A percentile compares a stretch with the other conserved stretches of the same genome.
Evolutionary conservation across 2,113 vertebrate species (phyloP).

Genomic region (Bostrychus sinensis): DNA sequence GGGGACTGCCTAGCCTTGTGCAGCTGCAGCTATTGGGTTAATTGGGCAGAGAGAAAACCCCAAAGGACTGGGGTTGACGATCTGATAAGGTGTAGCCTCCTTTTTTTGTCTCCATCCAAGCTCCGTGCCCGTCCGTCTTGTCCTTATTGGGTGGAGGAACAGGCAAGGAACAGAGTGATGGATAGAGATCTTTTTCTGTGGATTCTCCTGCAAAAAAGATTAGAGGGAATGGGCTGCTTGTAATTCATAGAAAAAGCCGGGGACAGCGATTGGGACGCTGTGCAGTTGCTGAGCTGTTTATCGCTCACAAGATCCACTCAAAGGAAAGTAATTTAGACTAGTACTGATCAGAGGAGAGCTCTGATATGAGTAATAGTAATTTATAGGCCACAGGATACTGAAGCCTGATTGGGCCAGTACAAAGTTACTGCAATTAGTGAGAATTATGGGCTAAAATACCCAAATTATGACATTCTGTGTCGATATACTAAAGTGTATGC

Average conservation of each 20-base stretch:
- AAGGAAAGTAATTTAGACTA: slow-evolving; percentile 38
- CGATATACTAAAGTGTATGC: no score
- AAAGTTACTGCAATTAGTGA: no score
- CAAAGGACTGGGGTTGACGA: slow-evolving; percentile 47
- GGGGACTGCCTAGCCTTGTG: slow-evolving; percentile 22
- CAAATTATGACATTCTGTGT: no score
- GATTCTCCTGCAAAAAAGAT: slow-evolving; percentile 16
- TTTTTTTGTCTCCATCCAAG: slow-evolving; percentile 43
- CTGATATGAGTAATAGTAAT: slow-evolving; percentile 37
- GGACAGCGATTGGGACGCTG: not conserved
- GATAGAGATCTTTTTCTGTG: slow-evolving; percentile 43
- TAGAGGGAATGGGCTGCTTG: slow-evolving; percentile 5
- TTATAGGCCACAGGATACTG: slow-evolving; percentile 24
- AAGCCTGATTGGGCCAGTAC: not conserved
- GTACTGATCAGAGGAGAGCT: slow-evolving; percentile 39
- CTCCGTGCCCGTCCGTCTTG: slow-evolving; percentile 33
- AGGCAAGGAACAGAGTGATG: slow-evolving; percentile 48
- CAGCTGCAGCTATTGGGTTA: slow-evolving; percentile 43
- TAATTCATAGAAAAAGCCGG: not conserved
- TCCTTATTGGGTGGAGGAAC: slow-evolving; percentile 33
- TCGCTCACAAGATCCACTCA: slow-evolving; percentile 14
- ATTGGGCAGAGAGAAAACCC: slow-evolving; percentile 43
- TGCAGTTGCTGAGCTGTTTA: slow-evolving; percentile 3
- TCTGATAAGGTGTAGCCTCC: slow-evolving; percentile 35
- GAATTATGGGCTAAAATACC: no score